phyloP scores from a whole-genome alignment of 2,797 vertebrate species.

The Coracias cyanogaster region DNA sequence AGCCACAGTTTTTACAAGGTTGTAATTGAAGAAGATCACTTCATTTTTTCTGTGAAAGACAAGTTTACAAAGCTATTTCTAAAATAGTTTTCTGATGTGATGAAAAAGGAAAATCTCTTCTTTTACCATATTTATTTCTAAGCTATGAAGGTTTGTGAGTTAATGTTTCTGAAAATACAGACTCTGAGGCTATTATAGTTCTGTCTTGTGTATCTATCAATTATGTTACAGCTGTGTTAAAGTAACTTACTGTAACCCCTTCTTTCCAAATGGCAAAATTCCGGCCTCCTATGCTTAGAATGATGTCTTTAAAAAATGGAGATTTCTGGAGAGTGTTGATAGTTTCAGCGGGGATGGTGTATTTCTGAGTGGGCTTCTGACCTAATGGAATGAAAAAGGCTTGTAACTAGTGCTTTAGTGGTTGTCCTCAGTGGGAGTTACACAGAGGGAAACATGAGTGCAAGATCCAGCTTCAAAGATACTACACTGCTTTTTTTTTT shows the following conservation, averaged over 20 bases:
- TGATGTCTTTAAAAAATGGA: slow-evolving; percentile 90
- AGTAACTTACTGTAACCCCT: slow-evolving; percentile 84
- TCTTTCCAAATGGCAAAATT: slow-evolving; percentile 94
- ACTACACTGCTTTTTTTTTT: not conserved
- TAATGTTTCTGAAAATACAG: slow-evolving; percentile 31
- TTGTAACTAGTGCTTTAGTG: not conserved
- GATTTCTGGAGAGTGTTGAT: slow-evolving; percentile 89
- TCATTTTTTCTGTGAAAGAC: not conserved
- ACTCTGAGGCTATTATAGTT: not conserved
- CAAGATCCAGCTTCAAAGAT: not conserved
- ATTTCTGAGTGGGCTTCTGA: slow-evolving; percentile 79
- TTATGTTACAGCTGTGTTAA: not conserved
- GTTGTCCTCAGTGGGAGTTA: not conserved
- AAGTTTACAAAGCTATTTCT: not conserved
- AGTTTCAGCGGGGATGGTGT: slow-evolving; percentile 76
- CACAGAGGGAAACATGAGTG: fast-evolving
- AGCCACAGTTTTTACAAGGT: not conserved
- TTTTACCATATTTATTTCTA: not conserved
- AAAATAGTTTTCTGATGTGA: not conserved
- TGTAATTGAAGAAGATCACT: not conserved
- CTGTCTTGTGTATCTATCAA: not conserved
- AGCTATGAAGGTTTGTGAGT: not conserved
- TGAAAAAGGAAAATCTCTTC: slow-evolving; percentile 4
- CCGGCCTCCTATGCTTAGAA: slow-evolving; percentile 87
- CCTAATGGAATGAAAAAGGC: slow-evolving; percentile 73